Evolutionary conservation across 2,797 vertebrate genomes (phyloP), one percentile per base, ranked within the genome.

Genomic region (Sebastes glaucus): DNA sequence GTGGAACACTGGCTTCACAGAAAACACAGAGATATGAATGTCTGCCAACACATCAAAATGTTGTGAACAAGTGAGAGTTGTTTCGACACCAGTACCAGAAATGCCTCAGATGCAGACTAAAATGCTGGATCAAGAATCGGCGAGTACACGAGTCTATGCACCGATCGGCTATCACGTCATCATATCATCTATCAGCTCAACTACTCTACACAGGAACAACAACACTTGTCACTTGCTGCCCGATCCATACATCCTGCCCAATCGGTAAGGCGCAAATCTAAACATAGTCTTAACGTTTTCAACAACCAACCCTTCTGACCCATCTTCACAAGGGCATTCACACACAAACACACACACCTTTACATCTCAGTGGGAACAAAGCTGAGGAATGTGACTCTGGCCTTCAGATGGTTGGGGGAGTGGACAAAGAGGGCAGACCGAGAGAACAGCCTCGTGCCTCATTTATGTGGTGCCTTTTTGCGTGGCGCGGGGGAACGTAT

Each of bases 361-460:
- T 68, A 42, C 83, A 53, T 82, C 77, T 77, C 72, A 75, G 85
- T 62, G 74, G 84, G 83, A 90, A 85, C 74, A 74, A 55, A 53
- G 78, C 80, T 69, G 16, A 85, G 88, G 90, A 92, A 90, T 92
- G 89, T 6, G 66, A 83, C 80, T 81, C 86, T 73, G 71, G 86
- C 74, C 73, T 78, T 87, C 89, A 88, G 77, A 83, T 77, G 72
- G 74, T 59, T 71, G 62, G 61, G 62, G 69, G 63, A 35, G 72
- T 28, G 67, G 62, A 76, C 30, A 72, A 33, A 80, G 49, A 52
- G 56, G 77, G 66, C 0, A 69, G 28, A 69, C 56, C 1, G 30
- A 70, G 46, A 72, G 64, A 20, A 2, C 25, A 70, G 64, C 64
- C 59, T 60, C 10, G 5, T 69, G 35, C 42, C 46, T 49, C 46